A percentile compares a stretch with the other conserved stretches of the same genome.
These are phyloP conservation scores for Drosophila nigricruria DNA, from an alignment of 2,888 invertebrate genomes.

Conservation along the genomic window DNA sequence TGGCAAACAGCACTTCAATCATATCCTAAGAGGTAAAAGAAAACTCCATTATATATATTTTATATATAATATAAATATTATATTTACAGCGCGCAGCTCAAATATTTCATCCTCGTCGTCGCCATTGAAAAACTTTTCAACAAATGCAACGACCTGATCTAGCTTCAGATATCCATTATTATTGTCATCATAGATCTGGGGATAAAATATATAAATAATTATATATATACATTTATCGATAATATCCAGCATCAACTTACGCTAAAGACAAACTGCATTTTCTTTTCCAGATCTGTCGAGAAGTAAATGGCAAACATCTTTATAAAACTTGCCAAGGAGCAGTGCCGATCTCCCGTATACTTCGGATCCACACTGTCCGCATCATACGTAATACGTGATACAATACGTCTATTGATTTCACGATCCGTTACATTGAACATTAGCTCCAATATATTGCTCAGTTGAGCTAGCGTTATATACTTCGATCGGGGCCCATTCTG, in stretches of 20 bases:
- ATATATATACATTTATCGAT: background rate
- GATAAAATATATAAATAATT: background rate
- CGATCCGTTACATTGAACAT: conserved; percentile 43
- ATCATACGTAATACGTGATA: conserved; percentile 25
- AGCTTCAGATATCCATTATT: conserved; percentile 88
- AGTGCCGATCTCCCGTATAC: conserved; percentile 32
- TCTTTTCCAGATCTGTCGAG: conserved; percentile 89
- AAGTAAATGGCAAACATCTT: conserved; percentile 89
- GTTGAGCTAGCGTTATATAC: conserved; percentile 37
- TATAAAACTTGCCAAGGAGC: conserved; percentile 87
- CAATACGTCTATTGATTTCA: conserved; percentile 29
- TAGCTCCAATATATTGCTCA: conserved; percentile 30
- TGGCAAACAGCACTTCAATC: conserved; percentile 54
- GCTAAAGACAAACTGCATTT: conserved; percentile 88
- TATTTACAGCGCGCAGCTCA: conserved; percentile 84
- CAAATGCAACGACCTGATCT: conserved; percentile 87
- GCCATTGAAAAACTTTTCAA: conserved; percentile 83
- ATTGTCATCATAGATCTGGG: conserved; percentile 87
- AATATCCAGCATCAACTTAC: conserved; percentile 77
- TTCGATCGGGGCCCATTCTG: conserved; percentile 41
- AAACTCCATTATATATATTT: background rate
- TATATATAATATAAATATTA: background rate
- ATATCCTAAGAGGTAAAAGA: conserved; percentile 47
- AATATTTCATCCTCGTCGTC: conserved; percentile 90
- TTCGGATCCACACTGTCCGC: conserved; percentile 21